Base-by-base conservation (phyloP, 2,797 vertebrate species). In the Brachyalestes nurse region DNA sequence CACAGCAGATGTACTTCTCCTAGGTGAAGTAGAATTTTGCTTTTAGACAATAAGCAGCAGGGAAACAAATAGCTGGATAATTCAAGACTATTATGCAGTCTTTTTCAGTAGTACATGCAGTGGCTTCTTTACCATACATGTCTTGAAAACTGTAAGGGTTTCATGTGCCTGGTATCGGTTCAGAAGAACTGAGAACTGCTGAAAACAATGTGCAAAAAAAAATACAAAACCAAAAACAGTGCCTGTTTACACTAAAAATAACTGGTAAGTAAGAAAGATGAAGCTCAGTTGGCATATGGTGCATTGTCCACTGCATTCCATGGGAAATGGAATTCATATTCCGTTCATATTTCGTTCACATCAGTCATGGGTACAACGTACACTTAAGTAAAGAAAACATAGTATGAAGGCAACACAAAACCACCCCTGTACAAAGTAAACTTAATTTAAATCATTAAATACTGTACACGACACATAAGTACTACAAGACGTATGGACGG, bases 361-460 rank as follows among this genome's bases (percentile, higher is more conserved):
- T 88, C 88, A 92, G 91, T 90, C 87, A 19, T 80, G 78, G 89
- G 87, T 80, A n/a, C 83, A 76, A 10, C 45, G 62, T 58, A 79
- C 9, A 80, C 75, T 34, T 42, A 51, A 83, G 79, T 3, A 73
- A 89, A 85, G 79, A 84, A 81, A 86, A 67, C 75, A 61, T 3
- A 38, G 49, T 71, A 53, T 57, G 58, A 55, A 53, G 64, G 55
- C n/a, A 6, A 64, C 23, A 69, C 42, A 72, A 53, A 82, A 51
- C 76, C 67, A 69, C 57, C 75, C 65, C 14, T 42, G 86, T 93
- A 94, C 87, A 94, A 94, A 93, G 92, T 87, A 89, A 85, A 88
- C 90, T 92, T 93, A 92, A 93, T 91, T 94, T 93, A 93, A 93
- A 93, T 92, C 87, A 90, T 95, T 94, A 95, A 94, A 94, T 94